phyloP scores from a whole-genome alignment of 2,888 invertebrate species.

The Tenthredo scrophulariae region DNA sequence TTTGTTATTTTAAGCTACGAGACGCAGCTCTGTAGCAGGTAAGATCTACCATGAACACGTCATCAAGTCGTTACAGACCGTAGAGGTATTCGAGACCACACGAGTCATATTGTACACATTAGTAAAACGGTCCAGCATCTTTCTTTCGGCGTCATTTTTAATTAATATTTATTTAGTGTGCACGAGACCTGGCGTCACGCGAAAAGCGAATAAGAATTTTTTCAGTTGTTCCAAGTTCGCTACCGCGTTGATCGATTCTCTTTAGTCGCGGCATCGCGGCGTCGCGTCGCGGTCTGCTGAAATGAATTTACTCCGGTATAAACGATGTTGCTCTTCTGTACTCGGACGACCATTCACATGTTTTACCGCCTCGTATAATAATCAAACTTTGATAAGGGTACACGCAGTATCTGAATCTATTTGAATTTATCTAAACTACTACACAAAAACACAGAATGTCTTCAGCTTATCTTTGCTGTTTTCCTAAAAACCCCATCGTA shows the following conservation, averaged over 20 bases:
- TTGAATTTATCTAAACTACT: constrained; percentile 18
- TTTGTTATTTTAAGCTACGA: constrained; percentile 37
- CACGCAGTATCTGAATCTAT: not conserved
- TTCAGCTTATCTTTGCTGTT: constrained; percentile 35
- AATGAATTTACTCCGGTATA: not conserved
- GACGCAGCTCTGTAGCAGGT: not conserved
- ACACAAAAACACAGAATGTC: constrained; percentile 1
- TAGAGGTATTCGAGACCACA: not conserved
- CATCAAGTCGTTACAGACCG: constrained; percentile 36
- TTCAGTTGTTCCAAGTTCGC: not conserved
- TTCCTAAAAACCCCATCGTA: constrained; percentile 36
- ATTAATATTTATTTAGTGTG: constrained; percentile 39
- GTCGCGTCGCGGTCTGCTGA: not conserved
- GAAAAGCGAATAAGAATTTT: constrained; percentile 35
- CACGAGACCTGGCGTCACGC: constrained; percentile 10
- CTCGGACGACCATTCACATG: not conserved
- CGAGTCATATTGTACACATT: constrained; percentile 25
- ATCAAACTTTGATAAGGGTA: constrained; percentile 1
- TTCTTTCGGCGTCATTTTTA: constrained; percentile 13
- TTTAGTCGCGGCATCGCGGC: not conserved
- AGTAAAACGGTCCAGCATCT: not conserved
- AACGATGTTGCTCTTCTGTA: not conserved
- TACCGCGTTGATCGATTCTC: constrained; percentile 10
- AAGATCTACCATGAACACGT: constrained; percentile 38
- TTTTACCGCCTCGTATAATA: not conserved